Evolutionary conservation across 2,113 vertebrate species (phyloP).

Genomic region (Odontophorus gujanensis): DNA sequence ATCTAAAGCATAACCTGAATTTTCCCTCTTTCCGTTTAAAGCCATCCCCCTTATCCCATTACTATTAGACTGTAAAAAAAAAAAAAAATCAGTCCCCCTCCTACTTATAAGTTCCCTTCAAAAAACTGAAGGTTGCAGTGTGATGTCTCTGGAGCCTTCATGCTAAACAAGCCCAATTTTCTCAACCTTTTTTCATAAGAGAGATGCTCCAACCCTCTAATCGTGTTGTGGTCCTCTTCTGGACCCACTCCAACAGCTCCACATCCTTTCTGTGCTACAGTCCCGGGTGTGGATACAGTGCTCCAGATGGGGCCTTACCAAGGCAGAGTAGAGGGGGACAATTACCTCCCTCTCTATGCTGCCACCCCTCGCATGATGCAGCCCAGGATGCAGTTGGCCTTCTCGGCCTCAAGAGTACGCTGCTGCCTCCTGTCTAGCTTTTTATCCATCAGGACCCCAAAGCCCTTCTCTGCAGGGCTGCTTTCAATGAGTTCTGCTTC

Average conservation of each 20-base stretch:
- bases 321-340: background rate
- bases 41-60: background rate
- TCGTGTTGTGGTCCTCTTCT: background rate
- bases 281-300: background rate
- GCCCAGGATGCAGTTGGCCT: background rate
- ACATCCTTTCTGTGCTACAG: background rate
- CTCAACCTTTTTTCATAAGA: background rate
- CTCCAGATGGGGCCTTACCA: background rate
- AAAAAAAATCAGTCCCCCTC: background rate
- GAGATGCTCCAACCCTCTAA: background rate
- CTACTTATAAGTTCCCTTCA: background rate
- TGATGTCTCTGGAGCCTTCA: background rate
- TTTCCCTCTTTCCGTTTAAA: background rate
- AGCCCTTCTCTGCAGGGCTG: background rate
- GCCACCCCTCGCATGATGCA: background rate
- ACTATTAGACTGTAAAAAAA: background rate
- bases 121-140: background rate
- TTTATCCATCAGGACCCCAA: background rate
- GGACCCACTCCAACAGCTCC: background rate
- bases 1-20: background rate
- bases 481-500: background rate
- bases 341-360: background rate
- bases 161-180: background rate
- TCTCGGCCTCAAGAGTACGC: background rate
- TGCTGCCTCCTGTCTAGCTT: background rate